Conservation (phyloP, 2,113 vertebrate species). For the Syngnathoides biaculeatus region DNA sequence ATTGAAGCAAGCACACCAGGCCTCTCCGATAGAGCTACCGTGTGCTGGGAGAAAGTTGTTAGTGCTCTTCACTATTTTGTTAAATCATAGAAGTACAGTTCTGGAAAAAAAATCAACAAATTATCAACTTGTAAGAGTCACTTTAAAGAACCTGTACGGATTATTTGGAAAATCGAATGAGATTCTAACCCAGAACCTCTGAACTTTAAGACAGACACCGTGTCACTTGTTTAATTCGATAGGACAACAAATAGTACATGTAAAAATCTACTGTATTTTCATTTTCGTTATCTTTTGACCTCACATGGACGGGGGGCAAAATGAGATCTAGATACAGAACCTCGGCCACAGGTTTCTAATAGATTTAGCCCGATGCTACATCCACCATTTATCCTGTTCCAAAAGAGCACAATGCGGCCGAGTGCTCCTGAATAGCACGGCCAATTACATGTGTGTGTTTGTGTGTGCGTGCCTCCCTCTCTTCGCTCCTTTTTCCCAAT, state of each 20-base stretch:
- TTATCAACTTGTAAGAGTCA: no score
- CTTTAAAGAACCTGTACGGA: no score
- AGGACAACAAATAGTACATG: neutral
- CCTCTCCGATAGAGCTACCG: no score
- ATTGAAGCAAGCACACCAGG: no score
- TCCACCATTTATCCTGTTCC: constrained; percentile 95
- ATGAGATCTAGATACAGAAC: constrained; percentile 76
- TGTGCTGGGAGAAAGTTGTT: no score
- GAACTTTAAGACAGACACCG: no score
- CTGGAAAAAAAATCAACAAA: no score
- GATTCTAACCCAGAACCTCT: no score
- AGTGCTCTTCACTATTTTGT: no score
- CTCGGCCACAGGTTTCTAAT: constrained; percentile 88
- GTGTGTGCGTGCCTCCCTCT: constrained; percentile 22
- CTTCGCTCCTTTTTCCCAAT: constrained; percentile 44
- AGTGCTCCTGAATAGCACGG: constrained; percentile 88
- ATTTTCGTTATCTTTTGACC: constrained; percentile 52
- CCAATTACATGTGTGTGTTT: constrained; percentile 87
- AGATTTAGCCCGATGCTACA: constrained; percentile 91
- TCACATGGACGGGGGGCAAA: no score
- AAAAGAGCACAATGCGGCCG: constrained; percentile 88
- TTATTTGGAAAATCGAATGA: no score
- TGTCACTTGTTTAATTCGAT: neutral
- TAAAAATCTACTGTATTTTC: neutral
- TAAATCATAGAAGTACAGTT: no score